These are phyloP conservation scores for Cyphomyrmex costatus DNA, from an alignment of 1,140 invertebrate species.

Conservation along the genomic window DNA sequence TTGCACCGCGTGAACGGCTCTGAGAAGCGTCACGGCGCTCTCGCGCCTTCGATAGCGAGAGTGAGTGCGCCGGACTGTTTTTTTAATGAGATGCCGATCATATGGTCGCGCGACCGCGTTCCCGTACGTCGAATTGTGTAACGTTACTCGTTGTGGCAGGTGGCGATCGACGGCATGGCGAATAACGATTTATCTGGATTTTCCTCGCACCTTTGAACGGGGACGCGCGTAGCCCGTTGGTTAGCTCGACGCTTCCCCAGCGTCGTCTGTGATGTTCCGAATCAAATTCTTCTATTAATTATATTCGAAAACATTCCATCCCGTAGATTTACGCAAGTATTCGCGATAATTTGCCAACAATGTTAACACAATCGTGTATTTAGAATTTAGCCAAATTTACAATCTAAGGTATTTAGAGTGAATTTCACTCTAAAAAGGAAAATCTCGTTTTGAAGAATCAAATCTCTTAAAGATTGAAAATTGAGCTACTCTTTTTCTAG, in stretches of 20 bases:
- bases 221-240: not conserved
- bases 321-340: not conserved
- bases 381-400: not conserved
- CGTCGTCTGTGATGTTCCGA: not conserved
- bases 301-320: not conserved
- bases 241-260: not conserved
- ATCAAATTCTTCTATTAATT: not conserved
- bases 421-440: too few relatives aligned
- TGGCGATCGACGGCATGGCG: conserved; percentile 26
- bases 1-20: not conserved
- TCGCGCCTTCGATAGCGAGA: conserved; percentile 55
- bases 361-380: not conserved
- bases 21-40: not conserved
- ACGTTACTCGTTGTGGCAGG: conserved; percentile 28
- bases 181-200: conserved; percentile 24
- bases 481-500: too few relatives aligned
- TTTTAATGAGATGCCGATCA: conserved; percentile 80
- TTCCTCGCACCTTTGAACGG: not conserved
- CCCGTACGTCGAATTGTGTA: conserved; percentile 3
- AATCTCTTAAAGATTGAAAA: too few relatives aligned
- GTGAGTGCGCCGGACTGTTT: conserved; percentile 71
- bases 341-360: not conserved
- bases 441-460: too few relatives aligned
- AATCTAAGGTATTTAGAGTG: too few relatives aligned
- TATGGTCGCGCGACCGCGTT: conserved; percentile 75